A percentile compares a stretch with the other conserved stretches of the same genome.
Conservation (phyloP, 1,140 invertebrate species). For the Dermatophagoides farinae region DNA sequence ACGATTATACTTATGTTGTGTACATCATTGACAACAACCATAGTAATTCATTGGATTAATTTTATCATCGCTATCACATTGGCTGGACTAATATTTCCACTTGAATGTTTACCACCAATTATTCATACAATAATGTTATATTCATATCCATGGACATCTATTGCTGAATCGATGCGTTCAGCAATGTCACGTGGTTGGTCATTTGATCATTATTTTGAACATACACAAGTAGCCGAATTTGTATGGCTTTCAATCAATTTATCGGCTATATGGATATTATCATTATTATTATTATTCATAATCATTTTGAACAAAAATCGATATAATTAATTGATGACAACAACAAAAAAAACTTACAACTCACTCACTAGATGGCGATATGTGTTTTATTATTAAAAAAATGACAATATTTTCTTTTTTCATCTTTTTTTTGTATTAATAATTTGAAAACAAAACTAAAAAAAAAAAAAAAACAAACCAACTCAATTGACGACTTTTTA, state of each 20-base stretch:
- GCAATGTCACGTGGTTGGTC: slow-evolving; percentile 3
- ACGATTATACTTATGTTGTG: not conserved
- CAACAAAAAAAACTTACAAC: too few species aligned
- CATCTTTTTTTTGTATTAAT: too few species aligned
- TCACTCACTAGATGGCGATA: too few species aligned
- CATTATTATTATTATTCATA: too few species aligned
- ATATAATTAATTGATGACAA: too few species aligned
- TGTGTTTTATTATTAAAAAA: too few species aligned
- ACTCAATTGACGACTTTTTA: too few species aligned
- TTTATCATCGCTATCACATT: not conserved
- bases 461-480: too few species aligned
- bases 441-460: too few species aligned
- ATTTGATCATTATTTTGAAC: not conserved
- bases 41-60: not conserved
- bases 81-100: not conserved
- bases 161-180: not conserved
- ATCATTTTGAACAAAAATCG: too few species aligned
- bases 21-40: not conserved
- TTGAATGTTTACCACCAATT: not conserved
- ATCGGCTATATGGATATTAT: not conserved
- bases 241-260: not conserved
- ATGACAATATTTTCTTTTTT: too few species aligned
- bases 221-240: not conserved
- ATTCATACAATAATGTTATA: not conserved
- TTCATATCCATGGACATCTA: not conserved